phyloP scores from a whole-genome alignment of 2,113 vertebrate species.

The Chloropsis cyanopogon region DNA sequence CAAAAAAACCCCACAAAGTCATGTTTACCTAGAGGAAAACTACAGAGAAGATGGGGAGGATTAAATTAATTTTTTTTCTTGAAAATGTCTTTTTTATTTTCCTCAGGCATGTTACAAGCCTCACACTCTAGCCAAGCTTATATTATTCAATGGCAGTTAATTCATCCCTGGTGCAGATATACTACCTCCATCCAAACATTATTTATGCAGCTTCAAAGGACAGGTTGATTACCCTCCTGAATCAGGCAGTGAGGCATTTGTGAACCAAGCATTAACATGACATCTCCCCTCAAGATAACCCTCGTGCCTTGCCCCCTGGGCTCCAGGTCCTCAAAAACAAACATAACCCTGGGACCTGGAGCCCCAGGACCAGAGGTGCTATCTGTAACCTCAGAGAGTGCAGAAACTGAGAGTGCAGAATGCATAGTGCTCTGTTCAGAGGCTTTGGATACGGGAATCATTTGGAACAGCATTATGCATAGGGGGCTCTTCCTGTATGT shows the following conservation, averaged over 20 bases:
- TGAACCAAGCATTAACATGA: slow-evolving; percentile 2
- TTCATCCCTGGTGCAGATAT: slow-evolving; percentile 59
- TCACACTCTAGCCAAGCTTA: slow-evolving; percentile 11
- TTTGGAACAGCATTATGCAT: neutral
- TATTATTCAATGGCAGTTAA: slow-evolving; percentile 53
- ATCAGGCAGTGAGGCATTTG: slow-evolving; percentile 9
- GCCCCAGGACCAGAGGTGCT: neutral
- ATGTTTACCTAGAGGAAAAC: slow-evolving; percentile 15
- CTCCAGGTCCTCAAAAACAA: neutral
- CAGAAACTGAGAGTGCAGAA: neutral
- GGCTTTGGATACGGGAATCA: neutral
- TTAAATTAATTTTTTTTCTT: slow-evolving; percentile 24
- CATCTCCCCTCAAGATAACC: neutral
- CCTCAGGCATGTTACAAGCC: slow-evolving; percentile 32
- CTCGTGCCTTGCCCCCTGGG: neutral
- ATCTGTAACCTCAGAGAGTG: accelerated
- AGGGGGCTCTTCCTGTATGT: neutral
- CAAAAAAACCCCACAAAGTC: neutral
- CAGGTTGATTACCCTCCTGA: slow-evolving; percentile 65
- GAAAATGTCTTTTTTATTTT: slow-evolving; percentile 49
- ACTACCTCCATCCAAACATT: slow-evolving; percentile 45
- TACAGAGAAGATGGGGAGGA: neutral
- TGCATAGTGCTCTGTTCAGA: accelerated
- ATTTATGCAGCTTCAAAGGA: slow-evolving; percentile 54
- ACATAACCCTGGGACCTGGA: neutral